phyloP scores from a whole-genome alignment of 2,888 invertebrate species.

The Drosophila barbarae region DNA sequence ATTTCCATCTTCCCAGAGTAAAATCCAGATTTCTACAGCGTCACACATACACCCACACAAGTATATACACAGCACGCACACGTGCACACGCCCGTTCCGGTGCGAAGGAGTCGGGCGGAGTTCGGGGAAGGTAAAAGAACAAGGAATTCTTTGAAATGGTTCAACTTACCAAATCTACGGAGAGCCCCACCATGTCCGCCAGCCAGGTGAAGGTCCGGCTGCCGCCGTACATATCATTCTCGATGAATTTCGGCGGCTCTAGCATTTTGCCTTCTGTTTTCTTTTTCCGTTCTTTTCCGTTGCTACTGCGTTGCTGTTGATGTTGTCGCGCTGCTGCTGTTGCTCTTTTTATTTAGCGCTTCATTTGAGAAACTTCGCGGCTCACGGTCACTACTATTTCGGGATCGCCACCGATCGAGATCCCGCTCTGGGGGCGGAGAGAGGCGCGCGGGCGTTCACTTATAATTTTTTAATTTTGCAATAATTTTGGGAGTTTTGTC shows the following conservation, averaged over 20 bases:
- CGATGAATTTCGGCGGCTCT: constrained; percentile 68
- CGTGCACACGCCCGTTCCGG: constrained; percentile 37
- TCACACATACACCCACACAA: not conserved
- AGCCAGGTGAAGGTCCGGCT: constrained; percentile 86
- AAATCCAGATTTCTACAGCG: constrained; percentile 5
- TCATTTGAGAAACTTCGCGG: constrained; percentile 38
- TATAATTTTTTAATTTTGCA: constrained; percentile 47
- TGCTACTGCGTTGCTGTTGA: constrained; percentile 4
- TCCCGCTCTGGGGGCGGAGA: not conserved
- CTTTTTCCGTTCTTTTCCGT: constrained; percentile 20
- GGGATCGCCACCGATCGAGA: constrained; percentile 12
- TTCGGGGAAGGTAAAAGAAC: not conserved
- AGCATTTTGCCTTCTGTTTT: constrained; percentile 63
- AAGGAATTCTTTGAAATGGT: not conserved
- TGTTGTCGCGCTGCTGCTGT: constrained; percentile 17
- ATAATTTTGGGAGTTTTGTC: constrained; percentile 43
- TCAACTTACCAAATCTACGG: constrained; percentile 88
- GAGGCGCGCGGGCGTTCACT: constrained; percentile 35
- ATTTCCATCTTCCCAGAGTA: not conserved
- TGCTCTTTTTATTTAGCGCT: constrained; percentile 23
- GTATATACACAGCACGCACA: constrained; percentile 30
- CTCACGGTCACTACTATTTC: constrained; percentile 9
- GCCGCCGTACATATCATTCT: constrained; percentile 83
- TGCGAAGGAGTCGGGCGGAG: constrained; percentile 2
- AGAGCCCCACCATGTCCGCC: constrained; percentile 85